Base-by-base conservation (phyloP, 2,888 invertebrate species). In the Asteroscopus sphinx region DNA sequence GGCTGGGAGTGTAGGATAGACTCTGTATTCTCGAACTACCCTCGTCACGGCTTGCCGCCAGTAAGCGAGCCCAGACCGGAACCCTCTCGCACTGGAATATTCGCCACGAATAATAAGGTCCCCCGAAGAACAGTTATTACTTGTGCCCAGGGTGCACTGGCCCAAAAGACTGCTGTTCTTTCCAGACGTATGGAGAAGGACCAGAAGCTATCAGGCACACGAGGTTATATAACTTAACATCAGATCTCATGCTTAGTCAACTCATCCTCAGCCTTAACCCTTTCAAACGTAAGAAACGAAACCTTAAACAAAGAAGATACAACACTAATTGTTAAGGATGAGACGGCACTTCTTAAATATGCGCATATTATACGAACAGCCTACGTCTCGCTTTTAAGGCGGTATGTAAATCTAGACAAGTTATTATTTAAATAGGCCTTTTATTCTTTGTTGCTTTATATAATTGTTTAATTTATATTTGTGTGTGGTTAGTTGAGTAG, bases 281-380 rank as follows among this genome's bases (percentile, higher is more conserved):
- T 41, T 46, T 57, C 15, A 28, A n/a, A 42, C 3, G 3, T 11
- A 0, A 41, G 1, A 12, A 35, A 11, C 5, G 36, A 26, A 25
- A 42, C 8, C 21, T 53, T 48, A 62, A 73, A 68, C 68, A 68
- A 70, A 61, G 51, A 56, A 45, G 21, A 48, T 46, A 60, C 70
- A 61, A 77, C 77, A 60, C 85, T 92, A 91, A 92, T 92, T 91
- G 90, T 91, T 84, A 58, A 66, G 78, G 80, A 89, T 92, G 92
- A 92, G 76, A 73, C 54, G 68, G 87, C 90, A 73, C 76, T 83
- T 78, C 68, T 85, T 83, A 84, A 76, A 82, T 87, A 90, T 91
- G 91, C 86, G 86, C 89, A 91, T 90, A 89, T 81, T 80, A 66
- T 61, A 68, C 36, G 25, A 58, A 41, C 44, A 17, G 47, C 54